These are phyloP conservation scores for Phaonia tiefii DNA, from an alignment of 2,888 invertebrate species.

Conservation along the genomic window DNA sequence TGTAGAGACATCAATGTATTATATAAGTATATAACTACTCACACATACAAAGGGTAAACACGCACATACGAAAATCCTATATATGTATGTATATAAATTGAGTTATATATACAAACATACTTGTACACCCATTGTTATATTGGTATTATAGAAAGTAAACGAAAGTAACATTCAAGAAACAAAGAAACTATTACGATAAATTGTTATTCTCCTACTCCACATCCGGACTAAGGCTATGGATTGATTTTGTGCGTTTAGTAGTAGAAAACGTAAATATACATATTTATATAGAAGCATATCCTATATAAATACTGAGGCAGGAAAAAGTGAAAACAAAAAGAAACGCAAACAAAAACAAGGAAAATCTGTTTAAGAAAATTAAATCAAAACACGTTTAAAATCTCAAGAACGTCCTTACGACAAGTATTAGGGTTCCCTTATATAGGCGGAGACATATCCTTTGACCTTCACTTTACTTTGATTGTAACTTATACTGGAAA, in stretches of 20 bases:
- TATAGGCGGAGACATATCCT: no score
- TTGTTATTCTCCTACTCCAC: background rate
- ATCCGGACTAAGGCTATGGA: conserved; percentile 54
- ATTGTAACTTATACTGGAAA: no score
- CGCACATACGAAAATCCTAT: conserved; percentile 13
- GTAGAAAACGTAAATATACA: conserved; percentile 12
- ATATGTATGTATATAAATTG: background rate
- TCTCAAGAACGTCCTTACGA: background rate
- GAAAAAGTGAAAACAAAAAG: conserved; percentile 16
- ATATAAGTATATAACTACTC: conserved; percentile 2
- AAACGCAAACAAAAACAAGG: background rate
- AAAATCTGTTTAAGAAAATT: conserved; percentile 35
- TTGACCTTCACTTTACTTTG: no score
- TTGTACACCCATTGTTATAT: background rate
- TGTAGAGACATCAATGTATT: conserved; percentile 30
- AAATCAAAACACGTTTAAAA: conserved; percentile 1
- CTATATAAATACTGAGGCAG: conserved; percentile 4
- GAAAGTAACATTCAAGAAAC: conserved; percentile 1
- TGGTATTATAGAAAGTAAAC: background rate
- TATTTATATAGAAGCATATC: no score
- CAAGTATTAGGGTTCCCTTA: no score
- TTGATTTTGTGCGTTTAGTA: conserved; percentile 43
- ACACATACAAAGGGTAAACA: background rate
- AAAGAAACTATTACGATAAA: conserved; percentile 29
- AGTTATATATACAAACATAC: background rate